Base-by-base conservation (phyloP, 2,888 invertebrate species). In the Spodoptera littoralis region DNA sequence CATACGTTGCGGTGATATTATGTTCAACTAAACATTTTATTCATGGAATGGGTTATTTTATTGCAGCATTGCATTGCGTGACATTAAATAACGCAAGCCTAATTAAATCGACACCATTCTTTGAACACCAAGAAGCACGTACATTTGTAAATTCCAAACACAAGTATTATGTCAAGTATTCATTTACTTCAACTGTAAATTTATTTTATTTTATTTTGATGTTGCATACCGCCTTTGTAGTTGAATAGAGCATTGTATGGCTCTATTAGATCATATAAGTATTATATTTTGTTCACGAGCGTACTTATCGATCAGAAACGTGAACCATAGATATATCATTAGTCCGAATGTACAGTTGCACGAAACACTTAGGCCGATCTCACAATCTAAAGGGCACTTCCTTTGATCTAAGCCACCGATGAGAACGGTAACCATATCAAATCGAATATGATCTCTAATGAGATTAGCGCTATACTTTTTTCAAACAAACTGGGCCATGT, bases 241-340 rank as follows among this genome's bases (percentile, higher is more conserved):
- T 42, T 60, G 12, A 30, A 3, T 12, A 44, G 9, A 48, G 52
- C 46, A 43, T 59, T 53, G 30, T 74, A 58, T 47, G 53, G 53
- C 57, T 52, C 18, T 52, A 46, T 58, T 55, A 58, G 41, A 49
- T 71, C 53, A 64, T 68, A 75, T 75, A 66, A 60, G 76, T 74
- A 70, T 73, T 36, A 36, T 73, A 76, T 85, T 85, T 77, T 68
- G 82, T 80, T 79, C 84, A 82, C 82, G 86, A 88, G 76, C 82
- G 84, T 90, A 87, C 87, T 83, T 86, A 89, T 89, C 88, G 90
- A 92, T 92, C 88, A 87, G 88, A 90, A 92, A 89, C 91, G 91
- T 91, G 92, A 91, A 93, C 92, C 91, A 92, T 92, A 83, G 83
- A 88, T 87, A 91, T 92, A 92, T 92, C 90, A 91, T 92, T 90